A percentile compares a stretch with the other conserved stretches of the same genome.
Conservation (phyloP, 2,797 vertebrate genomes). For the Anas acuta region DNA sequence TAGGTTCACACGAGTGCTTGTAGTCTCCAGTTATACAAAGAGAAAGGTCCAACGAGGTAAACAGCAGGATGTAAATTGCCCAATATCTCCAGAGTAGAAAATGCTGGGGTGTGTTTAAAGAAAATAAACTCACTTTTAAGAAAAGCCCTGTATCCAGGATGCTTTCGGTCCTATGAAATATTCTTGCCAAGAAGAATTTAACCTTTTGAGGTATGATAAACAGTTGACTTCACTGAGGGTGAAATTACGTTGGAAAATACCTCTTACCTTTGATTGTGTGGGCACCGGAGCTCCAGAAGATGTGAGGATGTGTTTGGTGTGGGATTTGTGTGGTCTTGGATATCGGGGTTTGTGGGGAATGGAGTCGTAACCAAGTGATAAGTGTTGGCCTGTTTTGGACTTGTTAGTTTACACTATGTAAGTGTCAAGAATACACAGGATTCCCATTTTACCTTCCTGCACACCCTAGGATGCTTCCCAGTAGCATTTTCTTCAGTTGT, state of each 20-base stretch:
- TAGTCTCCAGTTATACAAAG: not conserved
- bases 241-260: not conserved
- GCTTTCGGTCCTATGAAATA: not conserved
- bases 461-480: not conserved
- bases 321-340: rapidly evolving
- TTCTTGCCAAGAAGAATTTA: not conserved
- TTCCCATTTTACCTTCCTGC: not conserved
- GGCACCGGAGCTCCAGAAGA: not conserved
- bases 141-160: not conserved
- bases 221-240: not conserved
- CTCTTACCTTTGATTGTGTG: not conserved
- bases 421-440: rapidly evolving
- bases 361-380: not conserved
- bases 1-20: not conserved
- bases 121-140: not conserved
- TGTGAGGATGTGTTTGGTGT: not conserved
- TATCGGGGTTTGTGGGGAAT: not conserved
- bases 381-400: not conserved
- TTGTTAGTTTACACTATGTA: rapidly evolving
- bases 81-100: not conserved
- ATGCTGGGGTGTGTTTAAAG: not conserved
- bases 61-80: not conserved
- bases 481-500: not conserved
- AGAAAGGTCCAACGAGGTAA: not conserved
- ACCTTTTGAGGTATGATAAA: not conserved